These are phyloP conservation scores for Mus spicilegus DNA, from an alignment of 2,113 vertebrate genomes.

Conservation along the genomic window DNA sequence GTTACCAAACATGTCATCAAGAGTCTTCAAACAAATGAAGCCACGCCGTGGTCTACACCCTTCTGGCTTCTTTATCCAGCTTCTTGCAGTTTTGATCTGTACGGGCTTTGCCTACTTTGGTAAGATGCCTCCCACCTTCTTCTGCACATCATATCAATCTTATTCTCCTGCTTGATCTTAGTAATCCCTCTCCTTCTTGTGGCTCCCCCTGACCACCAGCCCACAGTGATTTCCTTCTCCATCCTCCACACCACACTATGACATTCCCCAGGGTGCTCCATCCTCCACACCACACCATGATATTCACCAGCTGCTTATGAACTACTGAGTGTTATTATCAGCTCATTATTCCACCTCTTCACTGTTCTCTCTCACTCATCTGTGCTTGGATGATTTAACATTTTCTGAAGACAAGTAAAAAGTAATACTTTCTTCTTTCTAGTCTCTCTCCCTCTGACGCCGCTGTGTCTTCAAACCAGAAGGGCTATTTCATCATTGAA, in stretches of 20 bases:
- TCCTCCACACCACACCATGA: background rate
- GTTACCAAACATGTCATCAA: background rate
- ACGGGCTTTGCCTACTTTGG: background rate
- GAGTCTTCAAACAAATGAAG: background rate
- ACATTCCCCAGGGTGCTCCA: too few relatives aligned
- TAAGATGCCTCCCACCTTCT: background rate
- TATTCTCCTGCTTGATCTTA: rapidly evolving
- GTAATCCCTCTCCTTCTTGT: background rate
- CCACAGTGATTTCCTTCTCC: background rate
- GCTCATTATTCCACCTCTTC: background rate
- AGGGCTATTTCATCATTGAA: background rate
- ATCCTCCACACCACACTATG: too few relatives aligned
- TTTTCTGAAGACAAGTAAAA: background rate
- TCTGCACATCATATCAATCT: background rate
- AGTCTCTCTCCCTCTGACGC: background rate
- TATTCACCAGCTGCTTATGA: background rate
- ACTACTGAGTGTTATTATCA: background rate
- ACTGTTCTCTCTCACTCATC: background rate
- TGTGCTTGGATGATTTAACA: background rate
- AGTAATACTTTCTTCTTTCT: background rate
- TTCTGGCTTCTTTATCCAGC: background rate
- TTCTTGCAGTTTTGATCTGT: background rate
- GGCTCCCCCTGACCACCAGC: background rate
- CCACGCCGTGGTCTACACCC: background rate
- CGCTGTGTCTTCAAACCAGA: background rate